phyloP scores from a whole-genome alignment of 2,113 vertebrate species.

The Esox niger region DNA sequence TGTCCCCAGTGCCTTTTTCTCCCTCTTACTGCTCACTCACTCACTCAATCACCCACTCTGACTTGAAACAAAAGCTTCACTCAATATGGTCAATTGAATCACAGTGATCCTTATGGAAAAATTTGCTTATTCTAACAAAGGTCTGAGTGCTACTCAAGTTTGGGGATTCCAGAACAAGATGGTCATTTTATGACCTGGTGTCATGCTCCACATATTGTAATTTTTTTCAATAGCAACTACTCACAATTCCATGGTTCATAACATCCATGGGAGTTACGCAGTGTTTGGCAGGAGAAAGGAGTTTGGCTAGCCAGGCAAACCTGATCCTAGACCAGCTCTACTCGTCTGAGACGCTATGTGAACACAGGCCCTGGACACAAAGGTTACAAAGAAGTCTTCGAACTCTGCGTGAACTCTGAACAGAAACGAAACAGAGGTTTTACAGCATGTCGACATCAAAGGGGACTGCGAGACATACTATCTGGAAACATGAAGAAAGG shows the following conservation, averaged over 20 bases:
- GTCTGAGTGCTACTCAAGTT: too few relatives aligned
- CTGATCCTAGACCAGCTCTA: neutral
- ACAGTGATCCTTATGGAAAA: too few relatives aligned
- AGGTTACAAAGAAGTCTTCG: conserved; percentile 23
- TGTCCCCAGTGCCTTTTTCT: neutral
- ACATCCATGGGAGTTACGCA: too few relatives aligned
- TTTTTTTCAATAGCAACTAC: too few relatives aligned
- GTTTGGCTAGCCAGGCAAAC: too few relatives aligned
- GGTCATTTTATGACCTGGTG: too few relatives aligned
- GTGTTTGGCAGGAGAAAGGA: too few relatives aligned
- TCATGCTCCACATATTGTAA: too few relatives aligned
- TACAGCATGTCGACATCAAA: conserved; percentile 44
- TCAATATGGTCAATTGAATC: neutral
- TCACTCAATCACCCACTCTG: neutral
- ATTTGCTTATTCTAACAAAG: too few relatives aligned
- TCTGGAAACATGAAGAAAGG: conserved; percentile 16
- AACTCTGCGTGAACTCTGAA: conserved; percentile 39
- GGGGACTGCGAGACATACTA: neutral
- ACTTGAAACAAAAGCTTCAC: neutral
- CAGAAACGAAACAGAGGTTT: conserved; percentile 51
- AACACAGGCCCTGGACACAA: conserved; percentile 28
- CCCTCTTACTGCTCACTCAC: neutral
- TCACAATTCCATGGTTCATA: too few relatives aligned
- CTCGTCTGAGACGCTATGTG: neutral
- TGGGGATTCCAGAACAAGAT: too few relatives aligned